Base-by-base conservation (phyloP, 2,888 invertebrate species). In the Meta bourneti region DNA sequence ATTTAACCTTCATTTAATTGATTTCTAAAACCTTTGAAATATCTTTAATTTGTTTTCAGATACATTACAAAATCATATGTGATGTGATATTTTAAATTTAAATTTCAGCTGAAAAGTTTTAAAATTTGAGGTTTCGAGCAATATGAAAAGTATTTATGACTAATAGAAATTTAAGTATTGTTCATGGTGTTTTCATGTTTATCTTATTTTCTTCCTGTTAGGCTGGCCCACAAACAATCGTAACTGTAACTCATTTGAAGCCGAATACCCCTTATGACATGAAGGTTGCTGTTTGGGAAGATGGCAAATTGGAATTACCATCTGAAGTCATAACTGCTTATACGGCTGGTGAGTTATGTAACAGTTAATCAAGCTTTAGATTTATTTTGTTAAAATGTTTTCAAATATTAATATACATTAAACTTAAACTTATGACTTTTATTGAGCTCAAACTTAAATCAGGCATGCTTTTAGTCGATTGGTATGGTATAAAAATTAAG, bases 281-380 rank as follows among this genome's bases (percentile, higher is more conserved):
- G 74, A 93, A 94, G 72, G 94, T 94, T 7, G 93, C 93, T 54
- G 93, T 94, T 83, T 94, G 94, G 93, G 94, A 94, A 79, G 94
- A 94, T 78, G 91, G 89, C 9, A 93, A 93, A 49, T 79, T 92
- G 11, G 93, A 93, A n/a, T 88, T 94, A 11, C 91, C 94, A 19
- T 94, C 94, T 0, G 94, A 94, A 92, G 93, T 94, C 49, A 93
- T 94, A 48, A 93, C 93, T 52, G 93, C 94, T 52, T 93, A 92
- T 72, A 94, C 94, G 6, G 93, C 94, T 89, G 93, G 94, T 94
- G 92, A 70, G 48, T 48, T 61, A 16, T 5, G 16, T 69, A 0
- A 51, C 16, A 78, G 16, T 7, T 7, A 4, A n/a, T 52, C 4
- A 49, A 78, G n/a, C 9, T 77, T 34, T 77, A 0, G 11, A 77